These are phyloP conservation scores for Eupristina koningsbergeri DNA, from an alignment of 1,140 invertebrate species.

Conservation along the genomic window DNA sequence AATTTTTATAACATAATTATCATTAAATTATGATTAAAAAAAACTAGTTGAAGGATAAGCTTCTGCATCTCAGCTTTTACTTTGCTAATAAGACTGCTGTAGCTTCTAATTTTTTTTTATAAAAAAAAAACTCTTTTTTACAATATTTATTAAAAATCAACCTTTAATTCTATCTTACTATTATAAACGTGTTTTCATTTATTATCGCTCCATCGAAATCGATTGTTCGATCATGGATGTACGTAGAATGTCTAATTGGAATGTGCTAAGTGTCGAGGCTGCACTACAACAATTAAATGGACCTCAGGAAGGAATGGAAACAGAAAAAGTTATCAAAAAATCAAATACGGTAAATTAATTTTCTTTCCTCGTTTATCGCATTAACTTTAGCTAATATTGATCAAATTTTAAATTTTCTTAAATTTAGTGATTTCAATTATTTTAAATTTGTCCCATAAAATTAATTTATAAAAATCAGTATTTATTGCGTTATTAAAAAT, in stretches of 20 bases:
- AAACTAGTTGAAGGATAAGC: not conserved
- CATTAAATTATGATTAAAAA: not conserved
- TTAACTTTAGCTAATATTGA: no score
- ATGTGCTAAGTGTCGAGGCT: conserved; percentile 68
- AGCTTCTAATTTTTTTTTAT: not conserved
- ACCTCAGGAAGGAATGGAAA: conserved; percentile 35
- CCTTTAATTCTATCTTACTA: not conserved
- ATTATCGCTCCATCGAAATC: conserved; percentile 27
- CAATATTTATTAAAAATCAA: not conserved
- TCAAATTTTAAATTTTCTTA: no score
- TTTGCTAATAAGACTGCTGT: not conserved
- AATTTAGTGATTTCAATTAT: no score
- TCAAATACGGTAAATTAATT: conserved; percentile 61
- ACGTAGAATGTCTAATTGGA: conserved; percentile 72
- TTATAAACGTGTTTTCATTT: conserved; percentile 25
- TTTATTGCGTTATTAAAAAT: no score
- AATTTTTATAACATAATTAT: not conserved
- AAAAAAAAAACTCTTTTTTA: not conserved
- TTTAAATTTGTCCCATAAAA: no score
- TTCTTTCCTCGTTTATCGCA: no score
- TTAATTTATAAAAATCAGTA: no score
- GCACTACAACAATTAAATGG: conserved; percentile 66
- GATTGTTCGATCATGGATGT: conserved; percentile 61
- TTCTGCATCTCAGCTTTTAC: not conserved
- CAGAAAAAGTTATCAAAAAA: conserved; percentile 56